Base-by-base conservation (phyloP, 2,888 invertebrate genomes). In the Parochlus steinenii region DNA sequence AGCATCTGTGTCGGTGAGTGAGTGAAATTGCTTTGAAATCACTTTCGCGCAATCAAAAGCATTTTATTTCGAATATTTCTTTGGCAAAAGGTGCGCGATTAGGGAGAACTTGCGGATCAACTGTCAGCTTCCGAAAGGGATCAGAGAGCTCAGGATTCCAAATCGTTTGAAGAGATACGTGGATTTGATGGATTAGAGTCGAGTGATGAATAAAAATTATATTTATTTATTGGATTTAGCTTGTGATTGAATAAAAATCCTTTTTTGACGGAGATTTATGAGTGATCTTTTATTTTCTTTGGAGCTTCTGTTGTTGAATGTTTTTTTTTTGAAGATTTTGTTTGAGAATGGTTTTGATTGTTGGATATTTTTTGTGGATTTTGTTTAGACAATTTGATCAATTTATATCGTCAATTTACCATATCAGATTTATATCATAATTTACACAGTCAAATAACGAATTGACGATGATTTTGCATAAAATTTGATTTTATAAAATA, bases 51-150 rank as follows among this genome's bases (percentile, higher is more conserved):
- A 28, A 11, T 15, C 10, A 10, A 16, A 25, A 11, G 8, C 19
- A 8, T 39, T 20, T 36, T 20, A 18, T 28, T 23, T 31, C 24
- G 5, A 10, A 15, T 19, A 22, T n/a, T 16, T 12, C 20, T 3
- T 38, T 11, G 16, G 10, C 10, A 11, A 8, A 8, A 58, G 83
- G 42, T 82, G 81, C 51, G 58, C 58, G 15, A 68, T 85, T 28
- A 65, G 85, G 39, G 59, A 72, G 29, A 52, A 58, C 37, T 55
- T 86, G 31, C 71, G 75, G 62, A 47, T 62, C 22, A 77, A 76
- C 49, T 77, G 74, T 55, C 72, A 75, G 44, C 52, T 86, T 26
- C 85, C 85, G 0, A 65, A 71, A 43, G 83, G 82, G 10, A 79
- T 83, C 42, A 63, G 67, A 43, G 65, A 64, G 14, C 51, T 85